A percentile compares a stretch with the other conserved stretches of the same genome.
phyloP scores from a whole-genome alignment of 2,797 vertebrate genomes.

The Eulemur rubriventer region DNA sequence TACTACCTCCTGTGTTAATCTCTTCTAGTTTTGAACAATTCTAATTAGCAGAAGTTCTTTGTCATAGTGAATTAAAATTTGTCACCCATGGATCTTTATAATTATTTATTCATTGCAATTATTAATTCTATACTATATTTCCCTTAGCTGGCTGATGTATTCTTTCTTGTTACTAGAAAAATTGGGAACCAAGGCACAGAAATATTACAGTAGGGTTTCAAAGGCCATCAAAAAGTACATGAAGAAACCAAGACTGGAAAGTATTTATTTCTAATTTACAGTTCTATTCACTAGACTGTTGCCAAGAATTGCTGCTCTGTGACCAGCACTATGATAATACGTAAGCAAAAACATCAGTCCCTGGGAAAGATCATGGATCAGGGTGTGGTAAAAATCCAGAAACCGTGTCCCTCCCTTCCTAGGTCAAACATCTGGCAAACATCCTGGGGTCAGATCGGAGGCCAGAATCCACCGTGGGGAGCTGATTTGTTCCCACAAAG shows the following conservation, averaged over 20 bases:
- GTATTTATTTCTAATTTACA: constrained; percentile 22
- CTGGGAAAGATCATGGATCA: constrained; percentile 67
- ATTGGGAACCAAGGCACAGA: background rate
- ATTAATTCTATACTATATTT: background rate
- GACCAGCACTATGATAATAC: background rate
- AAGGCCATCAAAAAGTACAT: background rate
- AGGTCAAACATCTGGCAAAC: constrained; percentile 70
- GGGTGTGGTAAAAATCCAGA: constrained; percentile 70
- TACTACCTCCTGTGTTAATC: background rate
- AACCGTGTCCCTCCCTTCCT: constrained; percentile 52
- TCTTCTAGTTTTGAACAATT: background rate
- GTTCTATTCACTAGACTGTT: background rate
- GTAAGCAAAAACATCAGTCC: constrained; percentile 43
- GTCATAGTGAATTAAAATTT: constrained; percentile 15
- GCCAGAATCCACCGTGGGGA: constrained; percentile 47
- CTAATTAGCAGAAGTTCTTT: background rate
- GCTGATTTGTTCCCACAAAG: constrained; percentile 50
- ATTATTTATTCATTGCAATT: background rate
- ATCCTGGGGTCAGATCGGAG: background rate
- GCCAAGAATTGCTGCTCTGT: constrained; percentile 34
- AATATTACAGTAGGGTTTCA: background rate
- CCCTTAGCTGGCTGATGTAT: background rate
- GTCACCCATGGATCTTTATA: background rate
- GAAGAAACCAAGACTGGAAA: constrained; percentile 12
- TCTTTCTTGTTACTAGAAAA: constrained; percentile 4